phyloP scores from a whole-genome alignment of 1,140 invertebrate genomes.

The Leptopilina clavipes region DNA sequence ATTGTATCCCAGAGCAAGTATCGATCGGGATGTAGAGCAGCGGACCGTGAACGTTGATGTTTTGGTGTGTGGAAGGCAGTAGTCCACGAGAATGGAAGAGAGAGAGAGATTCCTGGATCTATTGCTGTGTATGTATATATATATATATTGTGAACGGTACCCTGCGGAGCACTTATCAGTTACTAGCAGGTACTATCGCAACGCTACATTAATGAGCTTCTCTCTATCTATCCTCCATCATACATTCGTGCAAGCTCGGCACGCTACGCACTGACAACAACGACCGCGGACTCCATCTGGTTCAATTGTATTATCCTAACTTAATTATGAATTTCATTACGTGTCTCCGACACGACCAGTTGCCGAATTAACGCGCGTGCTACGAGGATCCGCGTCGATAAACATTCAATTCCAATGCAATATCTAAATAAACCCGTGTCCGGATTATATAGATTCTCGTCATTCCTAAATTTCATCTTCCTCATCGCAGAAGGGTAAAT shows the following conservation, averaged over 20 bases:
- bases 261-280: slow-evolving; percentile 40
- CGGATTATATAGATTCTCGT: no score
- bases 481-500: no score
- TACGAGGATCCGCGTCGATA: slow-evolving; percentile 50
- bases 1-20: slow-evolving; percentile 16
- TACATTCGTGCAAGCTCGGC: slow-evolving; percentile 38
- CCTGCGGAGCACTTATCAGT: slow-evolving; percentile 36
- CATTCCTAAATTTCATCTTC: no score
- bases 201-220: slow-evolving; percentile 52
- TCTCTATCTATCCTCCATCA: slow-evolving; percentile 52
- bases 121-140: background rate
- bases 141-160: slow-evolving; percentile 7
- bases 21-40: slow-evolving; percentile 29
- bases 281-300: slow-evolving; percentile 51
- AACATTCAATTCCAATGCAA: slow-evolving; percentile 58
- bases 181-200: slow-evolving; percentile 34
- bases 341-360: slow-evolving; percentile 51
- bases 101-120: background rate
- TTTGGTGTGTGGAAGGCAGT: background rate
- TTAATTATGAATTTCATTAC: slow-evolving; percentile 60
- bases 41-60: slow-evolving; percentile 18
- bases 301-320: slow-evolving; percentile 59
- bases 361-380: slow-evolving; percentile 56
- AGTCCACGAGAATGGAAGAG: background rate
- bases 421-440: no score